phyloP scores from a whole-genome alignment of 2,113 vertebrate genomes.

The Cryptomyrus ogoouensis region DNA sequence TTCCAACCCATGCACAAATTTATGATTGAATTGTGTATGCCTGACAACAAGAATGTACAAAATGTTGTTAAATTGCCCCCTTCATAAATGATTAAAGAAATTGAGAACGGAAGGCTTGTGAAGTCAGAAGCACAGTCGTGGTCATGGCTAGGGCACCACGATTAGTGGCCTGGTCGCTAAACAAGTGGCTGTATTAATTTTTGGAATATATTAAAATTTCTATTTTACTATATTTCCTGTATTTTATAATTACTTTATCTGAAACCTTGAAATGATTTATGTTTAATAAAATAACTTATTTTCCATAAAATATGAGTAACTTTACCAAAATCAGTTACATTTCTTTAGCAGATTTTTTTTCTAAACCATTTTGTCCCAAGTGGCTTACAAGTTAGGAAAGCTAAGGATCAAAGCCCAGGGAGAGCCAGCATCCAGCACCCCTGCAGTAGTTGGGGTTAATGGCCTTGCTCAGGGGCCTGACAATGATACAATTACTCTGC shows the following conservation, averaged over 20 bases:
- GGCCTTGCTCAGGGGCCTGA: neutral
- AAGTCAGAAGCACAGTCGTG: neutral
- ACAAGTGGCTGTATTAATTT: neutral
- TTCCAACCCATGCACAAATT: neutral
- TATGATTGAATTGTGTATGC: neutral
- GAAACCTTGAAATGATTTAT: neutral
- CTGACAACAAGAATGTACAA: neutral
- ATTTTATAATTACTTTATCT: neutral
- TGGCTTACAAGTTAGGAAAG: neutral
- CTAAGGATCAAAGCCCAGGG: neutral
- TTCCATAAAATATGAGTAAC: neutral
- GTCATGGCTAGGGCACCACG: neutral
- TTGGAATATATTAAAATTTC: neutral
- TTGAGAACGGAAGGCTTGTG: neutral
- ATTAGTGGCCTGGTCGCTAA: neutral
- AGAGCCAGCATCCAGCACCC: neutral
- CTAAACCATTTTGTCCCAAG: neutral
- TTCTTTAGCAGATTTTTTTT: neutral
- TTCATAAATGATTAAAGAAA: neutral
- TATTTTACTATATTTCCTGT: too few species aligned
- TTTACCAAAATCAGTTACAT: neutral
- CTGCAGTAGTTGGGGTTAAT: neutral
- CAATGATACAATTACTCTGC: neutral
- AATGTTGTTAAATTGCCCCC: neutral
- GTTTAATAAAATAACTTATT: neutral